Base-by-base conservation (phyloP, 2,888 invertebrate genomes). In the Aphidoletes aphidimyza region DNA sequence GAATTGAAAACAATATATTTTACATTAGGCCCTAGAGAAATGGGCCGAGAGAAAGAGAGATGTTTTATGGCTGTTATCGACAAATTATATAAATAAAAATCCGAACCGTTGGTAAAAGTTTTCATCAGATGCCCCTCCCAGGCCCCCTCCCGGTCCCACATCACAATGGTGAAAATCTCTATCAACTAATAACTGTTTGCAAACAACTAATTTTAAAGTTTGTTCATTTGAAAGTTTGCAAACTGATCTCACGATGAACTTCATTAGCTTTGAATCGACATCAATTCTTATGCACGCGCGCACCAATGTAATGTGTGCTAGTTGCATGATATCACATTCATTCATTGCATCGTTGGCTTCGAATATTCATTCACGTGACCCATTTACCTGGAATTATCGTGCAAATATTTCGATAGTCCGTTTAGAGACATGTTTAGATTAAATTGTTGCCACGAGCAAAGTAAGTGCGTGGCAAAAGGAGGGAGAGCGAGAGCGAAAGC, bases 201-300 rank as follows among this genome's bases (percentile, higher is more conserved):
- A 54, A 54, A 54, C 54, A 54, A 54, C 54, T 54, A 54, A 54
- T 54, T 54, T 54, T n/a, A 54, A 54, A 54, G 54, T 54, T 54
- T 54, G 54, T 54, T 54, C 54, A 54, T 54, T 54, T 54, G 6
- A 39, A 39, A 39, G 39, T 69, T 69, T 11, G 3, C 19, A 69
- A 54, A 69, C 11, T 69, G 69, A 69, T 69, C 69, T n/a, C 47
- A 17, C 47, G 69, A 69, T 26, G 34, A 69, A 69, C 69, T 69
- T 69, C 69, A 69, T 69, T 69, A 69, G 69, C 34, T 69, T 69
- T 34, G 34, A 42, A 42, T 42, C 8, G 14, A 42, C 14, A 42
- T 54, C 22, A 22, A 54, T 0, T 30, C 30, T 3, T 54, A 2
- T 2, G 19, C 22, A 22, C 9, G 22, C 17, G 69, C 8, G 69